phyloP scores from a whole-genome alignment of 2,888 invertebrate genomes.

The Spatulosminthurus flaviceps region DNA sequence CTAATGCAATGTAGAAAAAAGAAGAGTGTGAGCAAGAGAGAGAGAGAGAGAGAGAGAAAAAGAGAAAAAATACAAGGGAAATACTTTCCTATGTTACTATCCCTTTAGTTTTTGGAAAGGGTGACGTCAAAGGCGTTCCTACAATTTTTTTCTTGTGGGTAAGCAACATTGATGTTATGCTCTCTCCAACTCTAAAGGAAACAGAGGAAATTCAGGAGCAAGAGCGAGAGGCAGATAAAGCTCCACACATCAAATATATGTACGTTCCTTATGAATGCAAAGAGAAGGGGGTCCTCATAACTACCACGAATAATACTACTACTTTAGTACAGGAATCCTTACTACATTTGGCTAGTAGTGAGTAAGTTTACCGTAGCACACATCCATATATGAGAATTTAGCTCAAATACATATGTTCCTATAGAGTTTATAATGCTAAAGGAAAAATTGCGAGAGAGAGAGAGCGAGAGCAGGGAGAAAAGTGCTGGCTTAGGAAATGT shows the following conservation, averaged over 20 bases:
- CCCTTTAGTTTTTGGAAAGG: constrained; percentile 21
- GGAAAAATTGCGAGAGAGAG: too few species aligned
- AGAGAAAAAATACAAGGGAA: not conserved
- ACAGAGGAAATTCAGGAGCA: constrained; percentile 3
- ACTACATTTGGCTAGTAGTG: not conserved
- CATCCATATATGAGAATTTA: too few species aligned
- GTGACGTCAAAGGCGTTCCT: constrained; percentile 54
- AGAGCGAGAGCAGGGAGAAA: not conserved
- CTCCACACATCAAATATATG: too few species aligned
- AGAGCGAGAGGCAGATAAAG: too few species aligned
- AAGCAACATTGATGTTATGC: constrained; percentile 42
- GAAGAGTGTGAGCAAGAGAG: not conserved
- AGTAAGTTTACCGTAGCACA: not conserved
- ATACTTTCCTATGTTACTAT: not conserved
- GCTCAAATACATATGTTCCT: too few species aligned
- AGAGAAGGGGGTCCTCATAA: not conserved
- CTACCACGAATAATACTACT: not conserved
- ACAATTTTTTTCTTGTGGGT: constrained; percentile 38
- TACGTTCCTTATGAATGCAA: constrained; percentile 12
- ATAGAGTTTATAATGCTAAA: too few species aligned
- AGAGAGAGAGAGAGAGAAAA: not conserved
- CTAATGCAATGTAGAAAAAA: too few species aligned
- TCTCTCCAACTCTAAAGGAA: constrained; percentile 8
- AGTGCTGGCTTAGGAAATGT: constrained; percentile 42
- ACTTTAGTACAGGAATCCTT: not conserved